These are phyloP conservation scores for Aphidius gifuensis DNA, from an alignment of 1,140 invertebrate species.

Conservation along the genomic window DNA sequence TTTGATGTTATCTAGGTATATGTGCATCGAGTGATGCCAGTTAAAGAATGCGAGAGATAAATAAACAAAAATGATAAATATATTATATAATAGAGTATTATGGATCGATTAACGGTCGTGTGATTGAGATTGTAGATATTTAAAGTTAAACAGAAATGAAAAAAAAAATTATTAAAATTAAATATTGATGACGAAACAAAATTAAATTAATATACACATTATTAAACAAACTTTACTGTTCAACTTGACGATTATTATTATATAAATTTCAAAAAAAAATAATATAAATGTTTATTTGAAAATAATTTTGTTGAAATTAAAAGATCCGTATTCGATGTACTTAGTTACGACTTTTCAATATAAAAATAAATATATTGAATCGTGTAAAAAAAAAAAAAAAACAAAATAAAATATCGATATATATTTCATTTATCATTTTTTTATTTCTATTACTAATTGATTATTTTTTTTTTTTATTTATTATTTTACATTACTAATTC, in stretches of 20 bases:
- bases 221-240: too few species aligned
- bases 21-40: constrained; percentile 28
- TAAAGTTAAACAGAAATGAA: background rate
- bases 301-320: background rate
- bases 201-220: too few species aligned
- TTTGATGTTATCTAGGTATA: constrained; percentile 57
- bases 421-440: too few species aligned
- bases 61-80: constrained; percentile 5
- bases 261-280: too few species aligned
- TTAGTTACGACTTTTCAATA: constrained; percentile 52
- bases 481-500: too few species aligned
- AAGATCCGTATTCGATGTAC: constrained; percentile 52
- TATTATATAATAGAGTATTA: background rate
- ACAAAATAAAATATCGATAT: too few species aligned
- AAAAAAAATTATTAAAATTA: constrained; percentile 6
- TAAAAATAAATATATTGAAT: constrained; percentile 47
- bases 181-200: background rate
- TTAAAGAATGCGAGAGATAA: constrained; percentile 8
- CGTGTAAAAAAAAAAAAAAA: constrained; percentile 28
- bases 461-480: too few species aligned
- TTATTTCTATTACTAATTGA: too few species aligned
- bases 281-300: background rate
- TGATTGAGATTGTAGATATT: background rate
- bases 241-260: too few species aligned
- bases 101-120: background rate